Percentiles rank a stretch among this genome's conserved stretches.
Evolutionary conservation across 37 sponge, comb jelly and placozoan genomes (phyloP).

Genomic region (Cliona cf. orientalis): DNA sequence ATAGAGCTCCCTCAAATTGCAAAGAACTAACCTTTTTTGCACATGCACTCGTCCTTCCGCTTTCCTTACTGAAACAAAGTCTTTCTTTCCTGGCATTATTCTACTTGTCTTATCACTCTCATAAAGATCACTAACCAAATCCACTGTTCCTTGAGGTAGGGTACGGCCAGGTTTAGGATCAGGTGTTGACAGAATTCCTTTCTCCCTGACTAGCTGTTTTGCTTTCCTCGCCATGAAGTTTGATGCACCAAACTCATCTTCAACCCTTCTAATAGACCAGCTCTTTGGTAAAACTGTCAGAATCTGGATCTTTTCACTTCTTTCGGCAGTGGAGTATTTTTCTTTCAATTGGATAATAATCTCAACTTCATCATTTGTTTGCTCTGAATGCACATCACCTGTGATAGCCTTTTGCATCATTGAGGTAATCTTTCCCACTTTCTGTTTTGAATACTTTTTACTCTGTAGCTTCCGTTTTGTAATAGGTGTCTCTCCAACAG

Average conservation of each 20-base stretch:
- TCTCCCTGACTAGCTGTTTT: constrained; percentile 24
- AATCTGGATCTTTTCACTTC: no score
- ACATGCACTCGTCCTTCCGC: neutral
- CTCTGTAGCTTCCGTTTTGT: neutral
- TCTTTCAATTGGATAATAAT: constrained; percentile 26
- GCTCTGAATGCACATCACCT: neutral
- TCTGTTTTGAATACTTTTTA: neutral
- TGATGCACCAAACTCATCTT: constrained; percentile 24
- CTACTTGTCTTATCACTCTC: constrained; percentile 24
- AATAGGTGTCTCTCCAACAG: neutral
- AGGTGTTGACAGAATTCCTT: constrained; percentile 20
- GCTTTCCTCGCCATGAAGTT: no score
- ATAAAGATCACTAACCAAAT: constrained; percentile 26
- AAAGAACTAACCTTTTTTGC: constrained; percentile 58
- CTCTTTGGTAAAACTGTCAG: no score
- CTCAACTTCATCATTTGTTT: constrained; percentile 1
- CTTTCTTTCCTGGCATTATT: no score
- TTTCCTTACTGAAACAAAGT: constrained; percentile 22
- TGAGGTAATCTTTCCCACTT: neutral
- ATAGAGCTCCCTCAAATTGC: no score
- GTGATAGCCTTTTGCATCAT: neutral
- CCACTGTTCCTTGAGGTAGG: neutral
- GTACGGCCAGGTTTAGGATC: neutral
- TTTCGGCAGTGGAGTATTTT: no score
- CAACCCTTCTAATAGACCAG: no score